Conservation (phyloP, 2,888 invertebrate species). For the Melitaea athalia region DNA sequence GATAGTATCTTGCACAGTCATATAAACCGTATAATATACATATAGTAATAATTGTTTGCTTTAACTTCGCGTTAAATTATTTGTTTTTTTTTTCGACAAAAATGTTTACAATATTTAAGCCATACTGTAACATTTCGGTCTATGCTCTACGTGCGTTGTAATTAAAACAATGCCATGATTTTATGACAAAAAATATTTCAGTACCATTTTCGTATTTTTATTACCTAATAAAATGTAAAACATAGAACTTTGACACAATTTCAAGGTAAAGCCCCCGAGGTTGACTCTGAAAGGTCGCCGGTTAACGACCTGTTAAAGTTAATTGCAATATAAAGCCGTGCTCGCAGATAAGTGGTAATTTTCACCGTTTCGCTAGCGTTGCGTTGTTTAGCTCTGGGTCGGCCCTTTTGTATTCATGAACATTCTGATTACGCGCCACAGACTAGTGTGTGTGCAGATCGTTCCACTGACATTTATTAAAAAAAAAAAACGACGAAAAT, state of each 20-base stretch:
- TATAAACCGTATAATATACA: too few relatives aligned
- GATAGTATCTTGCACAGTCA: too few relatives aligned
- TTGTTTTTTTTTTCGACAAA: too few relatives aligned
- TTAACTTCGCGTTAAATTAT: too few relatives aligned
- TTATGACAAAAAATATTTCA: too few relatives aligned
- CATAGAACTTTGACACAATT: not conserved
- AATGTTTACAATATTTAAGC: too few relatives aligned
- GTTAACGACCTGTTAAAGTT: conserved; percentile 19
- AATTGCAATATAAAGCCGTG: conserved; percentile 16
- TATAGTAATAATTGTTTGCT: too few relatives aligned
- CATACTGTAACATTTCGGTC: too few relatives aligned
- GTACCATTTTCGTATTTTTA: too few relatives aligned
- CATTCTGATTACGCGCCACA: conserved; percentile 15
- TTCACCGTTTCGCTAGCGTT: conserved; percentile 19
- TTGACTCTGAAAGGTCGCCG: not conserved
- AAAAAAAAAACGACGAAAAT: not conserved
- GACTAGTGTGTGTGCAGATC: not conserved
- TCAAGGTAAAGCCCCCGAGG: not conserved
- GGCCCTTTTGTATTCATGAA: conserved; percentile 34
- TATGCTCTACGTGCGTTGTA: too few relatives aligned
- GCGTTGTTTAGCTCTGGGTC: conserved; percentile 25
- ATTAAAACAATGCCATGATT: too few relatives aligned
- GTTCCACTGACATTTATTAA: not conserved
- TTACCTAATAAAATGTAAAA: not conserved
- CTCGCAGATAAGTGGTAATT: conserved; percentile 19